These are phyloP conservation scores for Aleiodes sp. DNA, from an alignment of 1,140 invertebrate genomes.

Conservation along the genomic window DNA sequence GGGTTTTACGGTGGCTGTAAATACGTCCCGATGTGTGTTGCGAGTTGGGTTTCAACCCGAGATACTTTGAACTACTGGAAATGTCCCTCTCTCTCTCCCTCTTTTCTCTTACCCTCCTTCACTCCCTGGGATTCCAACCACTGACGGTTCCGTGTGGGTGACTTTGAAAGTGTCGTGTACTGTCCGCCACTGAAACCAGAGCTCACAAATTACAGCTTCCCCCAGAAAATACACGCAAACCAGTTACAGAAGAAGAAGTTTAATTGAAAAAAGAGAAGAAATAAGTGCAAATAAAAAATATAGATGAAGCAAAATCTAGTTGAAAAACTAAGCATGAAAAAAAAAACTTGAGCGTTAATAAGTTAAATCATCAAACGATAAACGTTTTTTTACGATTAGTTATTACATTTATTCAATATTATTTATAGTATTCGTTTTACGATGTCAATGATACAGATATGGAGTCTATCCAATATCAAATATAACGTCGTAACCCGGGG, in stretches of 20 bases:
- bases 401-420: conserved; percentile 67
- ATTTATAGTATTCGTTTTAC: conserved; percentile 63
- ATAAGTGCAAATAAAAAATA: not conserved
- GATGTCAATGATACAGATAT: conserved; percentile 63
- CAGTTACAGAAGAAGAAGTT: not conserved
- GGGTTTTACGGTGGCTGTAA: conserved; percentile 31
- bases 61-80: conserved; percentile 6
- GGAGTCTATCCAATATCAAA: conserved; percentile 66
- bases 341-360: not conserved
- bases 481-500: conserved; percentile 63
- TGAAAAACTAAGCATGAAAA: not conserved
- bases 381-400: conserved; percentile 55
- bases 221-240: not conserved
- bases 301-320: conserved; percentile 5
- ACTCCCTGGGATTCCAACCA: too few relatives aligned
- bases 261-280: not conserved
- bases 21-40: conserved; percentile 20
- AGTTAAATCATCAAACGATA: conserved; percentile 41
- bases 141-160: not conserved
- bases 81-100: not conserved
- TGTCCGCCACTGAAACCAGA: not conserved
- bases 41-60: conserved; percentile 20
- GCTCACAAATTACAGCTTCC: conserved; percentile 7
- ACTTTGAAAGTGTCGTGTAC: conserved; percentile 13
- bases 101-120: not conserved